phyloP scores from a whole-genome alignment of 2,797 vertebrate genomes.

The Sebastes steindachneri region DNA sequence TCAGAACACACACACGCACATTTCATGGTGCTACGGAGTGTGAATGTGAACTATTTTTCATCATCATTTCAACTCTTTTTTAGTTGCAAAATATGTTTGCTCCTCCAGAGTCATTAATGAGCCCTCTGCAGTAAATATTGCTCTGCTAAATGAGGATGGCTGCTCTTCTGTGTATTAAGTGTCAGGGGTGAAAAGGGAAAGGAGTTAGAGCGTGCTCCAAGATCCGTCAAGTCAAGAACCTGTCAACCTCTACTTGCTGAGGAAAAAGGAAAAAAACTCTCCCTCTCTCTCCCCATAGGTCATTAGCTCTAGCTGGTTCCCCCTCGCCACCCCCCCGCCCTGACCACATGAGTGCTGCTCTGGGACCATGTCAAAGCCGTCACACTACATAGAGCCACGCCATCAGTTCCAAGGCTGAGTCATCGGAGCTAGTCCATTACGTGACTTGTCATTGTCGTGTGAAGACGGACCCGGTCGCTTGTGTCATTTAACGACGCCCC shows the following conservation, averaged over 20 bases:
- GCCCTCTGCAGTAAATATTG: conserved; percentile 55
- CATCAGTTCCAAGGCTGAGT: conserved; percentile 52
- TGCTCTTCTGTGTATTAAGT: conserved; percentile 55
- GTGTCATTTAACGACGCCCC: conserved; percentile 46
- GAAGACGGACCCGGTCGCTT: conserved; percentile 36
- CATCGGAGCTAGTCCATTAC: conserved; percentile 42
- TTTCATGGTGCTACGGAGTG: background rate
- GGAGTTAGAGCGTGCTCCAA: conserved; percentile 26
- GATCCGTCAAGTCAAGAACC: conserved; percentile 35
- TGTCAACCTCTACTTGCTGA: conserved; percentile 27
- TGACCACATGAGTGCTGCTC: conserved; percentile 44
- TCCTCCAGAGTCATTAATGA: conserved; percentile 54
- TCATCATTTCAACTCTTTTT: conserved; percentile 30
- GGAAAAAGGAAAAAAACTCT: conserved; percentile 47
- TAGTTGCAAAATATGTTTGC: conserved; percentile 45
- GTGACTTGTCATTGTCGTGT: conserved; percentile 44
- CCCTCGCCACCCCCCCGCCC: background rate
- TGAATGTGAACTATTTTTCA: conserved; percentile 23
- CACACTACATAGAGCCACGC: conserved; percentile 53
- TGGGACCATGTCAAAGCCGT: conserved; percentile 56
- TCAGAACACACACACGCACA: background rate
- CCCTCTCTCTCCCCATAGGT: conserved; percentile 3
- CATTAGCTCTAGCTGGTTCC: conserved; percentile 41
- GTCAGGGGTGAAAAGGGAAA: conserved; percentile 30
- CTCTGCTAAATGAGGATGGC: conserved; percentile 50